Evolutionary conservation across 1,140 invertebrate species (phyloP).

Genomic region (Galleria mellonella): DNA sequence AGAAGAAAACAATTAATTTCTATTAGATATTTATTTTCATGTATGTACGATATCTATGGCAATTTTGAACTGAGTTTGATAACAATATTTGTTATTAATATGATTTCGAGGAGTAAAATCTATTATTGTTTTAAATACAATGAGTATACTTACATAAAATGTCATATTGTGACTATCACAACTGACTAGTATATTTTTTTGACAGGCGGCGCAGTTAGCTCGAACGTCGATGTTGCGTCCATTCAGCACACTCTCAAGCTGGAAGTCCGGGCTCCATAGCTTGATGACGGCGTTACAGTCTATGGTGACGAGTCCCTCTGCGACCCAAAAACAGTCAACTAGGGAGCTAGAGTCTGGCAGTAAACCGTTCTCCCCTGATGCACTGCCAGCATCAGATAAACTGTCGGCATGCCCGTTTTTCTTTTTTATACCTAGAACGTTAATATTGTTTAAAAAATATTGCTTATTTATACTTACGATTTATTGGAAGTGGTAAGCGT

Average conservation of each 20-base stretch:
- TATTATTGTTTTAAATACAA: no score
- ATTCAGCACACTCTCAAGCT: conserved; percentile 35
- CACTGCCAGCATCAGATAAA: conserved; percentile 38
- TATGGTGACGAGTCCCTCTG: conserved; percentile 41
- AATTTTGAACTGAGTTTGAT: no score
- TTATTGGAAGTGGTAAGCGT: not conserved
- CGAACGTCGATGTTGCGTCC: conserved; percentile 32
- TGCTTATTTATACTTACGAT: no score
- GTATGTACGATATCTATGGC: no score
- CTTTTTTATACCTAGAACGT: conserved; percentile 38
- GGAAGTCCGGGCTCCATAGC: conserved; percentile 38
- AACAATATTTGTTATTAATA: no score
- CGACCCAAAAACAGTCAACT: conserved; percentile 44
- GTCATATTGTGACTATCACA: conserved; percentile 39
- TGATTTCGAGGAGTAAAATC: no score
- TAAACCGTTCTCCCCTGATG: conserved; percentile 26
- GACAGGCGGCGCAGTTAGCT: conserved; percentile 40
- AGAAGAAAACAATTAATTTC: no score
- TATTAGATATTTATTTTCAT: no score
- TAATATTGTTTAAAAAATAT: not conserved
- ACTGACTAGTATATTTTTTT: conserved; percentile 44
- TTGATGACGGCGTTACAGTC: conserved; percentile 52
- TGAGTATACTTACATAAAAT: conserved; percentile 43
- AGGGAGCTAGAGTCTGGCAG: conserved; percentile 31
- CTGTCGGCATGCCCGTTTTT: conserved; percentile 31